phyloP scores from a whole-genome alignment of 2,888 invertebrate genomes.

The Dioctria rufipes region DNA sequence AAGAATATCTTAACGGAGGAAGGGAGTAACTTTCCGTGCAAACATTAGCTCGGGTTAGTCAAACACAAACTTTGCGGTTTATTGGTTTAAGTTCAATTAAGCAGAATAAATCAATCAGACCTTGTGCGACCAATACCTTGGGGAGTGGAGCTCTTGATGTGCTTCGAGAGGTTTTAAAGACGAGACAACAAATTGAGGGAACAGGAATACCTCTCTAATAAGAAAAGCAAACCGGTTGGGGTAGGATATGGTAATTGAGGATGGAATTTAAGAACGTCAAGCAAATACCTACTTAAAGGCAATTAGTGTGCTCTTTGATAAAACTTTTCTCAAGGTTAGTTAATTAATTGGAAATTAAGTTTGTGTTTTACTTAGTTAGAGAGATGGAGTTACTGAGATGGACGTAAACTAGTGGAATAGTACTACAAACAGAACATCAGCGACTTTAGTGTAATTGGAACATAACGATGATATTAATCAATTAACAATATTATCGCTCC shows the following conservation, averaged over 20 bases:
- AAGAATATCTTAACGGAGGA: not conserved
- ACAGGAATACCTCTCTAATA: not conserved
- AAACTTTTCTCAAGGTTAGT: not conserved
- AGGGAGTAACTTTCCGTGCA: conserved; percentile 35
- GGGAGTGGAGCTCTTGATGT: conserved; percentile 1
- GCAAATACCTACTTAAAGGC: conserved; percentile 17
- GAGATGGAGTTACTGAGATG: too few species aligned
- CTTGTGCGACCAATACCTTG: conserved; percentile 29
- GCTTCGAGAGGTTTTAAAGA: not conserved
- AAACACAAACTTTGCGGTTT: conserved; percentile 53
- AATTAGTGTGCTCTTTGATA: conserved; percentile 18
- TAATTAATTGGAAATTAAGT: not conserved
- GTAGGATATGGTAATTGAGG: conserved; percentile 15
- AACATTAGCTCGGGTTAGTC: conserved; percentile 54
- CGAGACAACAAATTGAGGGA: conserved; percentile 17
- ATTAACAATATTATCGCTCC: too few species aligned
- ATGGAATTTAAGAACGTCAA: conserved; percentile 19
- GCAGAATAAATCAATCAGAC: conserved; percentile 54
- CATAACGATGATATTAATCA: too few species aligned
- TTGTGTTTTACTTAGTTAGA: not conserved
- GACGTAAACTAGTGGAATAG: too few species aligned
- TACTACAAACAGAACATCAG: too few species aligned
- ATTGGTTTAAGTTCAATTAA: conserved; percentile 57
- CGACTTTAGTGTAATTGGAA: too few species aligned
- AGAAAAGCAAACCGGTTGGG: not conserved